Percentiles rank a stretch among this genome's conserved stretches.
phyloP scores from a whole-genome alignment of 2,113 vertebrate genomes.

The Glareola pratincola region DNA sequence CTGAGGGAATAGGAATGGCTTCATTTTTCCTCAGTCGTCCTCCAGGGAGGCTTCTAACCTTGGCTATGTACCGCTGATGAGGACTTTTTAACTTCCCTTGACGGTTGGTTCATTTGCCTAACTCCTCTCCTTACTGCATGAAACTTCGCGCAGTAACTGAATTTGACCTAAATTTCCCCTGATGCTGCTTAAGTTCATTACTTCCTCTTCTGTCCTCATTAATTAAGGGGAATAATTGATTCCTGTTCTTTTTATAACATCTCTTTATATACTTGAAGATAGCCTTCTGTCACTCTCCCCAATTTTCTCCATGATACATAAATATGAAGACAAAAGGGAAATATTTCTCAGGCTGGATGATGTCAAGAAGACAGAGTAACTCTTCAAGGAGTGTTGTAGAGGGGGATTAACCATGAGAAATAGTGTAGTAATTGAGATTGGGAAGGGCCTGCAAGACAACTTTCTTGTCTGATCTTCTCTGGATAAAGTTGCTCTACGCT shows the following conservation, averaged over 20 bases:
- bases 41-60: slow-evolving; percentile 20
- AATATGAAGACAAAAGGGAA: slow-evolving; percentile 22
- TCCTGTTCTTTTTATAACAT: slow-evolving; percentile 49
- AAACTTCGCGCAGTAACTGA: background rate
- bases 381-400: background rate
- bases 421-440: background rate
- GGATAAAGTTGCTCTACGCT: background rate
- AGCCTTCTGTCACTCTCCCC: background rate
- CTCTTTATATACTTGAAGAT: slow-evolving; percentile 9
- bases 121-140: background rate
- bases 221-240: slow-evolving; percentile 62
- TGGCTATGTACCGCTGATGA: background rate
- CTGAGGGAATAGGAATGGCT: background rate
- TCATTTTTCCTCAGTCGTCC: background rate
- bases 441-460: background rate
- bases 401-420: background rate
- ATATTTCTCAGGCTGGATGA: background rate
- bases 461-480: background rate
- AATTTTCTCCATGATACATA: background rate
- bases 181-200: slow-evolving; percentile 53
- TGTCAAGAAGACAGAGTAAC: background rate
- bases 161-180: slow-evolving; percentile 62
- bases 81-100: slow-evolving; percentile 2
- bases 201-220: slow-evolving; percentile 41
- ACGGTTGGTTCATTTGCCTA: background rate